Evolutionary conservation across 2,888 invertebrate species (phyloP), one percentile per base, ranked within the genome.

Genomic region (Dryococelus australis): DNA sequence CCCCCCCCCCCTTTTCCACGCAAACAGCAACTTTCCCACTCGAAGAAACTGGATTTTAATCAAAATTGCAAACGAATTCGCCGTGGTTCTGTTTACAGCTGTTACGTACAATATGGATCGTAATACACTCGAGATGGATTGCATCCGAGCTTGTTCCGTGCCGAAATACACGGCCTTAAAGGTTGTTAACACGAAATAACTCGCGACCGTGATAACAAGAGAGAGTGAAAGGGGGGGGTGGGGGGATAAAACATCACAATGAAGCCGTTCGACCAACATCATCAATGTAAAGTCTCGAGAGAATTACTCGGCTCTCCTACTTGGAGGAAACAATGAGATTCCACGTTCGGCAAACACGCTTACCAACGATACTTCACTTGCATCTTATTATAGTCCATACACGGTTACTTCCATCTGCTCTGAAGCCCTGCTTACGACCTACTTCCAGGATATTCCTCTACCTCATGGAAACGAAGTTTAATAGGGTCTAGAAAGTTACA

Each of bases 41-140:
- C 65, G 65, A 65, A 65, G n/a, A 65, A 65, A 65, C 65, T 65
- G 20, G 65, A 65, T 65, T 65, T n/a, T 24, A 65, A 65, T 65
- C 6, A n/a, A 65, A 65, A 65, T 65, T 65, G 65, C 65, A 65
- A 65, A n/a, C 65, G 65, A 65, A n/a, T 24, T 9, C n/a, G n/a
- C 65, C 65, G 65, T 6, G 24, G 65, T 65, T 24, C 65, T 65
- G 65, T 65, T 65, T 65, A 65, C 65, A 65, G 65, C 65, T 65
- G 65, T 65, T 65, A 24, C 65, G 24, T 24, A 24, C n/a, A 65
- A 65, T 65, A 65, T 24, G 16, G 65, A n/a, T 5, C 65, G 1
- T 20, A 65, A 65, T 65, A 24, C 65, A 65, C 24, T 65, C 65
- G 24, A n/a, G 65, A n/a, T 65, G 65, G n/a, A 65, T 65, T 65